Base-by-base conservation (phyloP, 2,888 invertebrate genomes). In the Platypus cylindrus region DNA sequence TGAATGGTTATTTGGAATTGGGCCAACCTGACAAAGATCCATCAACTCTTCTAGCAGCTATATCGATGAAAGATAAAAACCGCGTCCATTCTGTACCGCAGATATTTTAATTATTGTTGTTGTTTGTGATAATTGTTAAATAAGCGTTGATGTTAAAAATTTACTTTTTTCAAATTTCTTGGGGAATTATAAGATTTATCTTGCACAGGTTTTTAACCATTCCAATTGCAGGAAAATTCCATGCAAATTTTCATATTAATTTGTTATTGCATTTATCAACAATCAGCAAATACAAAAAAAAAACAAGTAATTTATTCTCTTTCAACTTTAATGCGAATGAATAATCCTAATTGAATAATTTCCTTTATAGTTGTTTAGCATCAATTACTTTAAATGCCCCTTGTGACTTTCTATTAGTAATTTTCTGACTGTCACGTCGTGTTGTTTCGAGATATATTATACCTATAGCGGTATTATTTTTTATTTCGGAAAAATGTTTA, bases 1-100 rank as follows among this genome's bases (percentile, higher is more conserved):
- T 81, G 52, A 70, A 75, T 47, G 73, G 71, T 45, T 83, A 78
- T 57, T 63, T 79, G 51, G 72, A 76, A 48, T 64, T 75, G 48
- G 71, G 68, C 15, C 60, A 56, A 44, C 56, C 59, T 29, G 61
- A 62, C 37, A 51, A 55, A 28, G 60, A 62, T 45, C 60, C 60
- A 15, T 54, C 59, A 7, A 51, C 52, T 17, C 45, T 61, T 13
- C 38, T 58, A 32, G 55, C 55, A 24, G 60, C 60, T 12, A 59
- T 59, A 28, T 56, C 52, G 29, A 48, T 54, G 47, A 55, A 56
- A 43, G 53, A 54, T 42, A 45, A 47, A 29, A 41, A 44, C 28
- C n/a, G n/a, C n/a, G 41, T 38, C 20, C 38, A 48, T 37, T 42
- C 44, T 12, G 35, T 48, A 41, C 49, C 48, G 17, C 48, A 46